Conservation (phyloP, 2,113 vertebrate species). For the Microcebus lehilahytsara region DNA sequence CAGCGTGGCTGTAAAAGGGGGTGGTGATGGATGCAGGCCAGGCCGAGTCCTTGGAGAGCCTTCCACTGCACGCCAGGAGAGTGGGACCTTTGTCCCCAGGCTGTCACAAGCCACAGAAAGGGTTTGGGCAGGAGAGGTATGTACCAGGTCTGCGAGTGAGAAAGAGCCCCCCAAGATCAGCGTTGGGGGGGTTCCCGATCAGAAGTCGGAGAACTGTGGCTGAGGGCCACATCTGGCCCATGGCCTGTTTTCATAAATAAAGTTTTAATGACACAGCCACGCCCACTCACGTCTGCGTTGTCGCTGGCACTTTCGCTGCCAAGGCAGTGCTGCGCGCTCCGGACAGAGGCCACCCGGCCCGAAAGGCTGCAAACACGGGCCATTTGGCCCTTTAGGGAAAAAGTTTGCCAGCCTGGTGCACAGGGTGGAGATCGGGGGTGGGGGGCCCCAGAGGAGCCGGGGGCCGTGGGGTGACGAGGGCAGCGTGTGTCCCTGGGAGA, state of each 20-base stretch:
- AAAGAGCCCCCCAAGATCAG: background rate
- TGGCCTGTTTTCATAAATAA: background rate
- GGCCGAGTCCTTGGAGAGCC: background rate
- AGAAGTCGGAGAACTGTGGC: background rate
- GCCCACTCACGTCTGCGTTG: background rate
- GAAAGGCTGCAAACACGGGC: too few species aligned
- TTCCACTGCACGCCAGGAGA: background rate
- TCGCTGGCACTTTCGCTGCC: background rate
- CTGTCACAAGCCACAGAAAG: background rate
- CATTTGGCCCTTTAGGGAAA: background rate
- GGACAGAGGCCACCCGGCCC: rapidly evolving
- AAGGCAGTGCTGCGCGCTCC: background rate
- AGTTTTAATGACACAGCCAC: background rate
- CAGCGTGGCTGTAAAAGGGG: background rate
- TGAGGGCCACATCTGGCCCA: background rate
- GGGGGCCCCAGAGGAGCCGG: background rate
- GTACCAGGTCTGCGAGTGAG: background rate
- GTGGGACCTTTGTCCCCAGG: too few species aligned
- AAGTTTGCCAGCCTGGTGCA: too few species aligned
- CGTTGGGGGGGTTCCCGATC: background rate
- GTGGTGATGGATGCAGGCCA: background rate
- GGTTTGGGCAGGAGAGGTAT: background rate
- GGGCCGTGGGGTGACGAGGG: rapidly evolving
- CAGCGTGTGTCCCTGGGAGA: background rate
- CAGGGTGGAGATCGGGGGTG: background rate